These are phyloP conservation scores for Tholera decimalis DNA, from an alignment of 2,888 invertebrate species.

Conservation along the genomic window DNA sequence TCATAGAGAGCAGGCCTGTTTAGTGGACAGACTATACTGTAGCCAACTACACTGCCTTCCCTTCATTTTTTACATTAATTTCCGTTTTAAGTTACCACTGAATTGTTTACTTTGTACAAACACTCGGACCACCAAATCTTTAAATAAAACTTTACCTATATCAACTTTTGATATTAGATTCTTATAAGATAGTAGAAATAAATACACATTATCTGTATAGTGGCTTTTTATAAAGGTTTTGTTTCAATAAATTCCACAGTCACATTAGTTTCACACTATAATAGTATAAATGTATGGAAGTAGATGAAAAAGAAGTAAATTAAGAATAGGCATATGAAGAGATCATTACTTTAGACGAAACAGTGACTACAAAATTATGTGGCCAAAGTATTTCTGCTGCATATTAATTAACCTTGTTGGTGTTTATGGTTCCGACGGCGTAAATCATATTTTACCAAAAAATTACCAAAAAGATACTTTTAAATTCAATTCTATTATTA, in stretches of 20 bases:
- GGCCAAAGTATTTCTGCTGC: slow-evolving; percentile 9
- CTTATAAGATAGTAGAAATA: neutral
- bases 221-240: neutral
- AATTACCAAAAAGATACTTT: neutral
- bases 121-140: neutral
- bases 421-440: slow-evolving; percentile 1
- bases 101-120: neutral
- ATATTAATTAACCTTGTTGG: slow-evolving; percentile 2
- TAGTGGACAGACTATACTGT: too few relatives aligned
- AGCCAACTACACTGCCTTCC: too few relatives aligned
- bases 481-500: slow-evolving; percentile 46
- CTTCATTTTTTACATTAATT: neutral
- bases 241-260: neutral
- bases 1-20: too few relatives aligned
- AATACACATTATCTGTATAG: neutral
- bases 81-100: neutral
- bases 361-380: slow-evolving; percentile 47
- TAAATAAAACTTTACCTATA: neutral
- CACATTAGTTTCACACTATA: neutral
- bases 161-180: neutral
- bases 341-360: too few relatives aligned
- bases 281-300: neutral
- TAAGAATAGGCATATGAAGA: too few relatives aligned
- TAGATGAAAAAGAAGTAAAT: neutral
- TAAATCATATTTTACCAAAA: neutral